Base-by-base conservation (phyloP, 2,113 vertebrate genomes). In the Clarias macrocephalus region DNA sequence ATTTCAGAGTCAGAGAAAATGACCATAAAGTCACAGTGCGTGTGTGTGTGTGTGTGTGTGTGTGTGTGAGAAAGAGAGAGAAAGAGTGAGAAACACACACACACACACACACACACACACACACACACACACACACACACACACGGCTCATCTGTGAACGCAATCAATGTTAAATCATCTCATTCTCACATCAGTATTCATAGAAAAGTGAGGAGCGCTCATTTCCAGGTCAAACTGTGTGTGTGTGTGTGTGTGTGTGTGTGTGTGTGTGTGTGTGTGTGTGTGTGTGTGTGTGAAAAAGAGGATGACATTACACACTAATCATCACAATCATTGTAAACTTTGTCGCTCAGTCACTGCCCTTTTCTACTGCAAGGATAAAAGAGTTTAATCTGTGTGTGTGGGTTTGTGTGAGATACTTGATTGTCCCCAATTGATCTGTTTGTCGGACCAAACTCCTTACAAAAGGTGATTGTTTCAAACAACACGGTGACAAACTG, bases 401-500 rank as follows among this genome's bases (percentile, higher is more conserved):
- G 18, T 73, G 56, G 60, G 21, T 72, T 52, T 15, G 82, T 21
- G 80, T 56, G 79, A 90, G 80, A 89, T 88, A 73, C 62, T 52
- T 90, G 77, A 89, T 91, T 89, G 57, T 62, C 80, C 76, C 84
- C 59, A 62, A 72, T 88, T 88, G 89, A 90, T 84, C 85, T 65
- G 84, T 91, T 85, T 89, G 88, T 56, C 18, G 75, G 80, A 92
- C 77, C 37, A 86, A 88, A 85, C 72, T 82, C 87, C 88, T 91
- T 89, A 88, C 83, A 88, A 62, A 52, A 82, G 73, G 73, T 37
- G 62, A 82, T 86, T 84, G 85, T 89, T 83, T 60, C 52, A 48
- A 48, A 8, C 48, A 85, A 88, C 84, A 88, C 2, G 75, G 85
- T 83, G 87, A 87, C 86, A 87, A 77, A 88, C 86, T 86, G 89